Base-by-base conservation (phyloP, 2,113 vertebrate species). In the Telmatochromis sp. region DNA sequence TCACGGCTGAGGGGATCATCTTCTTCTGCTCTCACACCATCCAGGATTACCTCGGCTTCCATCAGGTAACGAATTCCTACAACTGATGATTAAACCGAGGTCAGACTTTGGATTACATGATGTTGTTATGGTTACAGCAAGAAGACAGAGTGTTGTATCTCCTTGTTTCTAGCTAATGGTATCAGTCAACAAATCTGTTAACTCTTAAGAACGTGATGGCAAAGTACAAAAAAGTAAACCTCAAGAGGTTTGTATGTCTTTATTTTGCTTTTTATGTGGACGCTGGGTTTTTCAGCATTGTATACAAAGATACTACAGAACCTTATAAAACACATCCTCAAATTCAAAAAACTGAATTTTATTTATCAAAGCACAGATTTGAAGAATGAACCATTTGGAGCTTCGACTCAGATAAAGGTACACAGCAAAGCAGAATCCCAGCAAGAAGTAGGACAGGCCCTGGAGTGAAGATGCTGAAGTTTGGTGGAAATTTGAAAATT, bases 1-100 rank as follows among this genome's bases (percentile, higher is more conserved):
- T 97, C 80, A 96, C 96, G 0, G 91, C 96, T 0, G 96, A 96
- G 51, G 97, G 97, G 78, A 83, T 84, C 90, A 93, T 97, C 86
- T 97, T 97, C 88, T 97, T 96, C 89, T 96, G 96, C 82, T 97
- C 96, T 0, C 95, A 95, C 11, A 97, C 96, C 0, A 96, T 97
- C 89, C 95, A 96, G 93, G 96, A 97, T 86, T 97, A 96, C 21
- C 95, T 97, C 5, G 97, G 97, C 58, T 97, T 97, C 86, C 96
- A 97, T 53, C 96, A 97, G 96, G 96, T 89, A 68, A 12, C 6
- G 2, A 81, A 58, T 54, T 35, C 28, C 47, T 54, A 21, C 50
- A 54, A 6, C 31, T 35, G 7, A 35, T 54, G 26, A 51, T 68
- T 31, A 51, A n/a, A 51, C 26, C 1, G 3, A 13, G 73, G 10